Evolutionary conservation across 1,140 invertebrate species (phyloP).

Genomic region (Trichonephila clavata): DNA sequence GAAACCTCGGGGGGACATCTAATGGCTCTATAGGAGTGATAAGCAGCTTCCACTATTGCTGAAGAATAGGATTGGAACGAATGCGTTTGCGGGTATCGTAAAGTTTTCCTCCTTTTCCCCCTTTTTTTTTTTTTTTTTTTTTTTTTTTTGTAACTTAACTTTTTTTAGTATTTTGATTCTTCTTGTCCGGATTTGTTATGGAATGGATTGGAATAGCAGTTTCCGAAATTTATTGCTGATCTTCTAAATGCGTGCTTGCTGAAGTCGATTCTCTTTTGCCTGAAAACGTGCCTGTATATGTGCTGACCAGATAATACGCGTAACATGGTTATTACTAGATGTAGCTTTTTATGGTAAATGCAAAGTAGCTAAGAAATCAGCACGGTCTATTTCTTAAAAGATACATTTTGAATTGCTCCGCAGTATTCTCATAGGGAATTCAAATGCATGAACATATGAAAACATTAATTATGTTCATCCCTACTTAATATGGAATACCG

Average conservation of each 20-base stretch:
- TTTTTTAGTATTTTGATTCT: constrained; percentile 30
- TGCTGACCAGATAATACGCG: too few species aligned
- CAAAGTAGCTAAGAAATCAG: too few species aligned
- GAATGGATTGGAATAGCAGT: constrained; percentile 51
- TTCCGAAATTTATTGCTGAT: constrained; percentile 20
- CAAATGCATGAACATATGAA: too few species aligned
- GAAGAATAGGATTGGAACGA: constrained; percentile 60
- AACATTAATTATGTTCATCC: too few species aligned
- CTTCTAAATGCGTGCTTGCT: neutral
- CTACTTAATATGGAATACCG: too few species aligned
- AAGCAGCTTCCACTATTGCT: constrained; percentile 62
- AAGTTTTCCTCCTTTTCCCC: constrained; percentile 44
- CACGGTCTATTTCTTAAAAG: too few species aligned
- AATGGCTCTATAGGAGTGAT: constrained; percentile 70
- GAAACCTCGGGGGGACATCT: constrained; percentile 59
- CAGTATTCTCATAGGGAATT: too few species aligned
- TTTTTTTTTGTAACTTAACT: constrained; percentile 23
- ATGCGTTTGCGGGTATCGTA: constrained; percentile 62
- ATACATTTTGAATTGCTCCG: too few species aligned
- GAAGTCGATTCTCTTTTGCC: neutral
- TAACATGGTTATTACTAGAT: too few species aligned
- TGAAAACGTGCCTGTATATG: neutral
- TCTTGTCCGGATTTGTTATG: constrained; percentile 36
- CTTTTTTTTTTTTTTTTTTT: neutral
- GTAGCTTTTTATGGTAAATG: too few species aligned